Conservation (phyloP, 2,797 vertebrate genomes). For the Nyctibius grandis region DNA sequence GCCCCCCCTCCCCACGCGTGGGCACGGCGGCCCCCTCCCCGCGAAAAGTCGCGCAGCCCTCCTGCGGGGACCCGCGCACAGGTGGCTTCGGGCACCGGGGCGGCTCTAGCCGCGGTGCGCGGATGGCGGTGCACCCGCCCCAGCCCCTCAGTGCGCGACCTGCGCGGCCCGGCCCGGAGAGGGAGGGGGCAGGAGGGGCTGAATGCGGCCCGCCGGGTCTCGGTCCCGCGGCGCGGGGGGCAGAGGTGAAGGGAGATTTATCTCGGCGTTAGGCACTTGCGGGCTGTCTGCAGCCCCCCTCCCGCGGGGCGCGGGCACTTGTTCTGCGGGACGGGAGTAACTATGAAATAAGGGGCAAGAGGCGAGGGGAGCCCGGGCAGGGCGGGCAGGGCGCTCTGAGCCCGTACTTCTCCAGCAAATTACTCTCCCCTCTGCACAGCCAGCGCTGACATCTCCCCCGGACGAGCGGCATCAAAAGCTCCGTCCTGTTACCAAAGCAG, state of each 20-base stretch:
- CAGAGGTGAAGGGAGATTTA: neutral
- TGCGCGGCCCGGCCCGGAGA: neutral
- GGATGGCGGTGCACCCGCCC: no score
- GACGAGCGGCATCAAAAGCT: neutral
- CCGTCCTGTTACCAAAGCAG: neutral
- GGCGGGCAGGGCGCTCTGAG: neutral
- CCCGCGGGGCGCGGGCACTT: neutral
- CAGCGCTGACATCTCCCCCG: neutral
- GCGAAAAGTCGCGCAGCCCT: neutral
- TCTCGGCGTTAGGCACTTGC: neutral
- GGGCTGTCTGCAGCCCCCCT: neutral
- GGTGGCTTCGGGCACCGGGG: neutral
- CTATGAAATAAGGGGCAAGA: neutral
- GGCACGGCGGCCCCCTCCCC: rapidly evolving
- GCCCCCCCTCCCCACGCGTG: neutral
- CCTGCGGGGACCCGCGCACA: no score
- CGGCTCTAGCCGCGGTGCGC: neutral
- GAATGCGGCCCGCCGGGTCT: no score
- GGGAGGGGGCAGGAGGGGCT: neutral
- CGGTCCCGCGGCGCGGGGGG: neutral
- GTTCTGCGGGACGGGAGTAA: neutral
- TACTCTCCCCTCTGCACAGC: neutral
- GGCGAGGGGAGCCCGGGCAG: neutral
- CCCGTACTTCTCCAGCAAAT: neutral
- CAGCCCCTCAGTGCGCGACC: neutral